Evolutionary conservation across 1,140 invertebrate genomes (phyloP), one percentile per base, ranked within the genome.

Genomic region (Drosophila pectinifera): DNA sequence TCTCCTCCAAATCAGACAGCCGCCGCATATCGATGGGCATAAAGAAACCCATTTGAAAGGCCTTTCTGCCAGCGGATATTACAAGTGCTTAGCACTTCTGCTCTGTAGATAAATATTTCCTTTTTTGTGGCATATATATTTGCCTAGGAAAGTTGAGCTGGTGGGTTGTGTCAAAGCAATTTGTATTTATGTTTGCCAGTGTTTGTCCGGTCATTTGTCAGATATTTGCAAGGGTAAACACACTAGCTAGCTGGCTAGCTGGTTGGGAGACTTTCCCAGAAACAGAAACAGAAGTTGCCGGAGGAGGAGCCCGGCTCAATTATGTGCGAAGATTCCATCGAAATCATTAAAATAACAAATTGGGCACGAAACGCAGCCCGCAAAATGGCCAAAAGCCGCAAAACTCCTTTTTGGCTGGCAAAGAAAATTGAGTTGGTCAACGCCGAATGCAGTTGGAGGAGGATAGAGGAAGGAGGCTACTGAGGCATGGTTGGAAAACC

Each of bases 281-380:
- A 70, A 69, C 64, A 45, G 43, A 51, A 34, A 51, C 49, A 51
- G 49, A 70, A 70, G 67, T 70, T 57, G 38, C 4, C 49, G 57
- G 51, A 70, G 67, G 51, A 31, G 53, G 61, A 67, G 18, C 49
- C n/a, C 42, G 45, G 54, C 73, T 76, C 73, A 76, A 76, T 76
- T 75, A 76, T 67, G 62, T 75, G 62, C 73, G 73, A 65, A 89
- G 85, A 89, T 90, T 80, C 84, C 80, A 90, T 80, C 73, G 85
- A 89, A 89, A 90, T 89, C 84, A 89, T 89, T 89, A 89, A 89
- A 90, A 89, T 89, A 89, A 89, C 85, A 89, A 89, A 89, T 89
- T 89, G 85, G 65, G 64, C 84, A 89, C 84, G 85, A 89, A 81
- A 82, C 73, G 83, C 64, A 79, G 55, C 54, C 39, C 42, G 31